Base-by-base conservation (phyloP, 2,888 invertebrate species). In the Tineola bisselliella region DNA sequence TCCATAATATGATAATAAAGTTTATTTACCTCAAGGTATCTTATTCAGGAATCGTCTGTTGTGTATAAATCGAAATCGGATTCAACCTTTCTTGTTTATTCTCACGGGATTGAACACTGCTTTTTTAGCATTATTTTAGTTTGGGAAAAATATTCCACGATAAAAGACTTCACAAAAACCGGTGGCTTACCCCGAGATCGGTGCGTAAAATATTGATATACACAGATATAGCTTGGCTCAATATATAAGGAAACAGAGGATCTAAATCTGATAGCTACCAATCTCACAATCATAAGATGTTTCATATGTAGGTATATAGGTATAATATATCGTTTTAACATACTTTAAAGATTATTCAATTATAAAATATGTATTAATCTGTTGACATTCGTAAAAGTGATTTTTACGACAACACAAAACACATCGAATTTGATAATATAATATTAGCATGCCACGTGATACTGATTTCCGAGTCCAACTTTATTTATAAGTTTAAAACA, bases 71-170 rank as follows among this genome's bases (percentile, higher is more conserved):
- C 65, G 66, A 67, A 69, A 65, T 61, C 64, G 62, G 65, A 68
- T 64, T 63, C 62, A 59, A 59, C 33, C 62, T 60, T 62, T 48
- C 61, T 54, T 60, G 62, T 64, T 63, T 65, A 60, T 62, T 67
- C 66, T 57, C 68, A 11, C 19, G 67, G 67, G 70, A 66, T 62
- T 68, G 33, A 61, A 38, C 33, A 59, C 38, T 65, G 65, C 65
- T 67, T 67, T 66, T 64, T 48, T 63, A 65, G 70, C 66, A 67
- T 70, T 70, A 69, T 70, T 68, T 70, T 67, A 65, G 66, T 65
- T 66, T 67, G 60, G 63, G 62, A 60, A 69, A n/a, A 63, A 62
- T 64, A 66, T 64, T 48, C 48, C 18, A 15, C 18, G 48, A 48
- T 48, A 48, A 48, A 48, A 48, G 17, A 48, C 48, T 48, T 18